A percentile compares a stretch with the other conserved stretches of the same genome.
Evolutionary conservation across 2,888 invertebrate species (phyloP).

Genomic region (Agriopis marginaria): DNA sequence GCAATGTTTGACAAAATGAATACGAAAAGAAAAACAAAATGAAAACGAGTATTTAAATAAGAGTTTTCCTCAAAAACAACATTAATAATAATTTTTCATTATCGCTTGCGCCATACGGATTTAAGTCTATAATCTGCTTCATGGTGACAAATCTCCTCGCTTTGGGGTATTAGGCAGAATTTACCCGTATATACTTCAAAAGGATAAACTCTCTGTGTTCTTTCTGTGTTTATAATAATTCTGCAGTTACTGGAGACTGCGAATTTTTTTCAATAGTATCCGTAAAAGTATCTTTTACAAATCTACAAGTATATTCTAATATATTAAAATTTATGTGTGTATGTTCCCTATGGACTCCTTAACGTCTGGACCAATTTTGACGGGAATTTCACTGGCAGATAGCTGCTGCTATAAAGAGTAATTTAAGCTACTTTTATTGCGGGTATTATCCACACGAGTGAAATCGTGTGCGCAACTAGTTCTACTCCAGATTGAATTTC

Average conservation of each 20-base stretch:
- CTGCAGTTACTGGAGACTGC: background rate
- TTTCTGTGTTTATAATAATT: constrained; percentile 1
- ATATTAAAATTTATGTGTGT: no score
- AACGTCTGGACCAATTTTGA: no score
- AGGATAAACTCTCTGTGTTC: constrained; percentile 9
- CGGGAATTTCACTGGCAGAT: no score
- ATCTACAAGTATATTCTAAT: no score
- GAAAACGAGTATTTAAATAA: background rate
- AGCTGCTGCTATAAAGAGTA: no score
- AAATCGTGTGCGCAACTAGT: no score
- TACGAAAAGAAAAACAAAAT: background rate
- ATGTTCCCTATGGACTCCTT: no score
- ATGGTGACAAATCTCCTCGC: constrained; percentile 15
- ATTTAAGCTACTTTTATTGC: no score
- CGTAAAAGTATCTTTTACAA: no score
- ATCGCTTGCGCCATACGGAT: constrained; percentile 4
- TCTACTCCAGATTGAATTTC: no score
- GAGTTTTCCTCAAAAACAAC: constrained; percentile 9
- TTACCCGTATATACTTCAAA: constrained; percentile 8
- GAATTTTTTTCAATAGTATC: background rate
- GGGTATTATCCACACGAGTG: no score
- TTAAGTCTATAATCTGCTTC: constrained; percentile 10
- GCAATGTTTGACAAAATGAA: background rate
- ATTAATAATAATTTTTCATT: constrained; percentile 12
- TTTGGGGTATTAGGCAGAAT: constrained; percentile 9